Conservation (phyloP, 2,113 vertebrate species). For the Panthera tigris region DNA sequence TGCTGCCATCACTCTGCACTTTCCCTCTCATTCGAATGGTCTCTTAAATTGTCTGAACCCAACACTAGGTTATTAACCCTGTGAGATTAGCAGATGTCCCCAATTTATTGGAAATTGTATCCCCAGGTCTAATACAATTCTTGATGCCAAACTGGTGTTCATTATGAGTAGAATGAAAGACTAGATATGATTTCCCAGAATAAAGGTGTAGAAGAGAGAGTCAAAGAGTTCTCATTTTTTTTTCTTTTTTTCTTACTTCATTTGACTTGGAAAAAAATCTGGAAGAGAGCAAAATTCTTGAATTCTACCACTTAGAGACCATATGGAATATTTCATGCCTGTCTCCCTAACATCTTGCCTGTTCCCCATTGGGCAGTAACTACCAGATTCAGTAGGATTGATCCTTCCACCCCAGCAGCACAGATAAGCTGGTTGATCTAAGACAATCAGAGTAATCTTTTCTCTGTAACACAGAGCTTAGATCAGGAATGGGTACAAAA, state of each 20-base stretch:
- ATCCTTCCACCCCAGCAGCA: background rate
- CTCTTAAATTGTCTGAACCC: background rate
- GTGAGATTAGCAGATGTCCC: background rate
- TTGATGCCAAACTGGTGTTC: background rate
- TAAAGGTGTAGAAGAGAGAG: background rate
- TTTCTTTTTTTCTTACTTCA: background rate
- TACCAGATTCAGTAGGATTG: background rate
- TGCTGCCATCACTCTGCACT: background rate
- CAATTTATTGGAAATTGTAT: background rate
- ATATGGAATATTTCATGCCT: background rate
- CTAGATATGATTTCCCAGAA: background rate
- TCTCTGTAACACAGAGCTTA: background rate
- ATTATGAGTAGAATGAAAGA: background rate
- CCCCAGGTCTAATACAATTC: background rate
- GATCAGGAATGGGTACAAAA: background rate
- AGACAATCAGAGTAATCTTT: background rate
- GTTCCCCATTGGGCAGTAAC: background rate
- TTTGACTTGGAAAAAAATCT: background rate
- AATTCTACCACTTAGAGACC: background rate
- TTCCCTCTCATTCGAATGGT: background rate
- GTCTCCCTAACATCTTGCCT: background rate
- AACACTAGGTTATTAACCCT: background rate
- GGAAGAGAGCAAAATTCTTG: background rate
- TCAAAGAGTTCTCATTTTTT: background rate
- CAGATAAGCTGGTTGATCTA: background rate